Percentiles rank a stretch among this genome's conserved stretches.
Conservation (phyloP, 2,888 invertebrate genomes). For the Fragum sueziense region DNA sequence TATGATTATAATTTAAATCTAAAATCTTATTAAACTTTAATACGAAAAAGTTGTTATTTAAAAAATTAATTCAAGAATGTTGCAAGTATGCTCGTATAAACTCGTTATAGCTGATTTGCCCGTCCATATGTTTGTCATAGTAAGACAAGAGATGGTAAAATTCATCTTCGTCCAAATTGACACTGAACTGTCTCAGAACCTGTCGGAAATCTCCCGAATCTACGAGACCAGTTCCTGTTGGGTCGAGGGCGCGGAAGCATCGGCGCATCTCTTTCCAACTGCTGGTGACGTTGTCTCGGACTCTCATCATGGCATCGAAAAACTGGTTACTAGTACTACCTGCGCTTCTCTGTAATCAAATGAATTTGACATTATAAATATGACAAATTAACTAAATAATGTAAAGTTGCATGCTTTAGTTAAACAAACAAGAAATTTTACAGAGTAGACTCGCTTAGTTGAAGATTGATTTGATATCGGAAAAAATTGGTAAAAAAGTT, state of each 20-base stretch:
- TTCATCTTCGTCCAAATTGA: conserved; percentile 79
- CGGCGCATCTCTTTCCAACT: conserved; percentile 81
- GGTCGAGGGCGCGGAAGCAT: conserved; percentile 72
- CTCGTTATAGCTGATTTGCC: conserved; percentile 78
- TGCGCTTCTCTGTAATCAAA: conserved; percentile 62
- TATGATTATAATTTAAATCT: too few relatives aligned
- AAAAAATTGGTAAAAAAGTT: too few relatives aligned
- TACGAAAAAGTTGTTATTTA: too few relatives aligned
- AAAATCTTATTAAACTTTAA: too few relatives aligned
- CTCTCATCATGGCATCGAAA: conserved; percentile 69
- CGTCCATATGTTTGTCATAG: conserved; percentile 76
- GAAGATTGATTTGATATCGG: too few relatives aligned
- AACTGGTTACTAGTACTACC: conserved; percentile 61
- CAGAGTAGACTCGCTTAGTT: too few relatives aligned
- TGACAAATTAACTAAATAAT: background rate
- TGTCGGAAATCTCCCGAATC: conserved; percentile 73
- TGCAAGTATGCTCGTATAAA: conserved; percentile 77
- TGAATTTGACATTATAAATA: background rate
- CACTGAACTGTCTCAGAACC: conserved; percentile 75
- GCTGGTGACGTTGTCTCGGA: conserved; percentile 70
- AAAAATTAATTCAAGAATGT: conserved; percentile 41
- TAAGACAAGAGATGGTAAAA: conserved; percentile 77
- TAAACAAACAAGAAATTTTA: too few relatives aligned
- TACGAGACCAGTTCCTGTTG: conserved; percentile 67
- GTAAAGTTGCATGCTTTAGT: too few relatives aligned